Base-by-base conservation (phyloP, 2,113 vertebrate genomes). In the Abramis brama region DNA sequence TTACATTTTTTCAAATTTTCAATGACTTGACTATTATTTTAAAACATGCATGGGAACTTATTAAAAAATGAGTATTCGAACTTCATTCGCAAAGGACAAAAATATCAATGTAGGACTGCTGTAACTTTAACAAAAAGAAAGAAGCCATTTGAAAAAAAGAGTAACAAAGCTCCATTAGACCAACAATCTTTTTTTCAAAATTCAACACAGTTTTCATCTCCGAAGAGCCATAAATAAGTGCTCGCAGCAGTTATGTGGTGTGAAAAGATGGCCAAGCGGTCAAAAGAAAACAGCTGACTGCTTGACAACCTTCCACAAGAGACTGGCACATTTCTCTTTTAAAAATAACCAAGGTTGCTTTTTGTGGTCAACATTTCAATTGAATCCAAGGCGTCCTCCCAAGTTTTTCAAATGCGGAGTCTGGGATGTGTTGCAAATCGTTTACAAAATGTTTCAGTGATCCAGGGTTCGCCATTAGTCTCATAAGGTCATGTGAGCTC, bases 401-500 rank as follows among this genome's bases (percentile, higher is more conserved):
- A 52, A 74, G 23, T 50, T 79, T 52, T 59, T 62, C 21, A 25
- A 27, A 73, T 5, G 15, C 23, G 57, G 12, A 85, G 85, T n/a
- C 36, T 79, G 45, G 55, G 66, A 71, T 66, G 30, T 47, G 27
- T 30, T 47, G 52, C 64, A 50, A 50, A 78, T 17, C 21, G 25
- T 76, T 84, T 71, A 85, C 27, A 79, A 39, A 30, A 15, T 19
- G 55, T 52, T 66, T 80, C 60, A 9, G 45, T 36, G 33, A 75
- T 79, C 45, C 27, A 30, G 21, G 45, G 68, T 52, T 39, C 60
- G 52, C 45, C 45, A 43, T 85, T 86, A 71, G 82, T 85, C 88
- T 62, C 23, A 55, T 77, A 86, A 85, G 88, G 88, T 89, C 88
- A 89, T 52, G 19, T 82, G 73, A 84, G 68, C 84, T 23, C 50